These are phyloP conservation scores for Galeopterus variegatus DNA, from an alignment of 2,113 vertebrate species.

Conservation along the genomic window DNA sequence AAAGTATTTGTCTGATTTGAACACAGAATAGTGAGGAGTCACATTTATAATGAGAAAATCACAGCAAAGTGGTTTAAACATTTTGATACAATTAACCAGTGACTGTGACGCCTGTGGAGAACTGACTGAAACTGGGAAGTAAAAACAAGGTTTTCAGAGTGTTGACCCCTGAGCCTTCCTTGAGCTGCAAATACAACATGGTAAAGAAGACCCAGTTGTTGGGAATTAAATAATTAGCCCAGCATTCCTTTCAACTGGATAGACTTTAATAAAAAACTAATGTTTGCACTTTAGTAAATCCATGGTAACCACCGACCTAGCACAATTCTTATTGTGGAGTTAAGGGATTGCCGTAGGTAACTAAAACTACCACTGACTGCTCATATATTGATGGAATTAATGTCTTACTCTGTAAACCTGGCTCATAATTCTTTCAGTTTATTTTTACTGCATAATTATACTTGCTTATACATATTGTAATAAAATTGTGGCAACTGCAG, in stretches of 20 bases:
- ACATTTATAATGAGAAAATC: neutral
- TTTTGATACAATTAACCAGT: neutral
- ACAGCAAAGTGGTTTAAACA: neutral
- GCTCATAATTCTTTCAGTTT: slow-evolving; percentile 52
- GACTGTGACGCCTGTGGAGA: neutral
- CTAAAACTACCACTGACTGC: neutral
- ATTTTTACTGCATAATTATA: slow-evolving; percentile 71
- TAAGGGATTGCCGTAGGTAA: slow-evolving; percentile 10
- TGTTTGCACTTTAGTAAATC: neutral
- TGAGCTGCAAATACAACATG: neutral
- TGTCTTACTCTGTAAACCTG: slow-evolving; percentile 58
- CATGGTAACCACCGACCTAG: neutral
- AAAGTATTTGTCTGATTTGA: neutral
- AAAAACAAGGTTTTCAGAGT: neutral
- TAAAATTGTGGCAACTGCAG: slow-evolving; percentile 70
- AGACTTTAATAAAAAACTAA: neutral
- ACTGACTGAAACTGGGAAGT: neutral
- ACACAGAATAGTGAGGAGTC: neutral
- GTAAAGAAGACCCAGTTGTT: neutral
- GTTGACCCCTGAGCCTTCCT: neutral
- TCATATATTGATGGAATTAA: slow-evolving; percentile 45
- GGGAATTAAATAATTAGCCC: neutral
- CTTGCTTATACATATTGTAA: slow-evolving; percentile 50
- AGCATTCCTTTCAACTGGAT: neutral
- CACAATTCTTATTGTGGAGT: neutral